Evolutionary conservation across 2,797 vertebrate genomes (phyloP), one percentile per base, ranked within the genome.

Genomic region (Ispidina picta): DNA sequence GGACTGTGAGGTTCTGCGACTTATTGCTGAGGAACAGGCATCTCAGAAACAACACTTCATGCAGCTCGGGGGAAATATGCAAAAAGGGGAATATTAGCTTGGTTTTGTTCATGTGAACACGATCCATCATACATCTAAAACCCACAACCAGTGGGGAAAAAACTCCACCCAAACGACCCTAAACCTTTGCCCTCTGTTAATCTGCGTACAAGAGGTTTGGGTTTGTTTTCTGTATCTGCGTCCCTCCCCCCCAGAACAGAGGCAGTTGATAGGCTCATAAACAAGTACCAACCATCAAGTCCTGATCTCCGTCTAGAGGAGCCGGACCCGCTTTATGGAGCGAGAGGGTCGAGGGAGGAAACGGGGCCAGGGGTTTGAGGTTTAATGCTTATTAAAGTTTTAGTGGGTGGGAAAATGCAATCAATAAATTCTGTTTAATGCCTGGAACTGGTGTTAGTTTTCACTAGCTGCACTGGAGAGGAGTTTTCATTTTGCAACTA

Each of bases 401-500:
- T 92, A 95, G 86, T 95, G 93, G 89, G 88, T 96, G 93, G 94
- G 95, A 93, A 93, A 95, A 94, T 86, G 83, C 91, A 91, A 92
- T 90, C 91, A 92, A 95, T 89, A 96, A 95, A 96, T 96, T 96
- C 88, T 93, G 54, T 94, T 94, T 94, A 95, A 95, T 93, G 91
- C 91, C 82, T 73, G 10, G 23, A 89, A 85, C 86, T 71, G 91
- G 86, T 94, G 91, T 94, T 93, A 37, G 90, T 91, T 96, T 96
- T 96, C 92, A 94, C 75, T 89, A 60, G 92, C 88, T 86, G 60
- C 65, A 85, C 80, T 86, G 74, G 93, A 96, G 93, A 94, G 92
- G 85, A 95, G 98, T 97, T 97, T 97, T 92, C 91, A 94, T 97
- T 97, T 98, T 97, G 98, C 98, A 99, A 98, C 97, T 98, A 98